Percentiles rank a stretch among this genome's conserved stretches.
These are phyloP conservation scores for Fistularia commersonii DNA, from an alignment of 2,797 vertebrate species.

Conservation along the genomic window DNA sequence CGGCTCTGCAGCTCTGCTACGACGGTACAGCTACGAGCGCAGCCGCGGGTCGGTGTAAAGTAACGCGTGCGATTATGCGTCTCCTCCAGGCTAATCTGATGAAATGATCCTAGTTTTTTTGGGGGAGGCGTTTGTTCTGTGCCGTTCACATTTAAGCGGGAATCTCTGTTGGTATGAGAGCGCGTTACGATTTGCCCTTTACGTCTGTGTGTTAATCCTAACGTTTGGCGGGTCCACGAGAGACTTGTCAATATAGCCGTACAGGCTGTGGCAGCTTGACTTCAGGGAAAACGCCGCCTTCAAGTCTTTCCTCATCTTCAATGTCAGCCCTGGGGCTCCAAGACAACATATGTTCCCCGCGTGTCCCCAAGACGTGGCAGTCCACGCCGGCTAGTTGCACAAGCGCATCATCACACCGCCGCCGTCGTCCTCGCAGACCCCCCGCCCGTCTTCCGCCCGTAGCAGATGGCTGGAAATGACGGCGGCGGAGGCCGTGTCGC, in stretches of 20 bases:
- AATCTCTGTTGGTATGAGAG: slow-evolving; percentile 25
- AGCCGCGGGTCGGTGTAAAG: slow-evolving; percentile 65
- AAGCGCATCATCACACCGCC: slow-evolving; percentile 58
- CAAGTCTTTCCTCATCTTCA: slow-evolving; percentile 98
- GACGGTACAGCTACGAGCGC: slow-evolving; percentile 51
- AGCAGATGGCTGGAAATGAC: slow-evolving; percentile 83
- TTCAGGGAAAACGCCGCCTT: slow-evolving; percentile 92
- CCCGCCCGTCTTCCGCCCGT: slow-evolving; percentile 43
- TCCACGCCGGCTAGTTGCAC: slow-evolving; percentile 71
- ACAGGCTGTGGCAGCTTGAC: slow-evolving; percentile 93
- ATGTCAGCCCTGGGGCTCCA: slow-evolving; percentile 94
- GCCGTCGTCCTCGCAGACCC: slow-evolving; percentile 32
- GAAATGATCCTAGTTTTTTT: slow-evolving; percentile 57
- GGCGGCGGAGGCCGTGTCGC: slow-evolving; percentile 25
- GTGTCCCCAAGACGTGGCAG: slow-evolving; percentile 93
- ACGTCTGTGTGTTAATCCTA: slow-evolving; percentile 77
- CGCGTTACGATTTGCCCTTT: slow-evolving; percentile 41
- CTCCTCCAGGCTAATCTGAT: slow-evolving; percentile 72
- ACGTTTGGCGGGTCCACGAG: slow-evolving; percentile 83
- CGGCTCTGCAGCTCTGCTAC: slow-evolving; percentile 24
- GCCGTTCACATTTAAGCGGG: slow-evolving; percentile 40
- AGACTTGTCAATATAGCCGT: slow-evolving; percentile 91
- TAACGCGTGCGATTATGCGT: slow-evolving; percentile 63
- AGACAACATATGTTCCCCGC: slow-evolving; percentile 98
- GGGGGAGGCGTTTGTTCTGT: slow-evolving; percentile 23